Base-by-base conservation (phyloP, 2,797 vertebrate genomes). In the Borostomias antarcticus region DNA sequence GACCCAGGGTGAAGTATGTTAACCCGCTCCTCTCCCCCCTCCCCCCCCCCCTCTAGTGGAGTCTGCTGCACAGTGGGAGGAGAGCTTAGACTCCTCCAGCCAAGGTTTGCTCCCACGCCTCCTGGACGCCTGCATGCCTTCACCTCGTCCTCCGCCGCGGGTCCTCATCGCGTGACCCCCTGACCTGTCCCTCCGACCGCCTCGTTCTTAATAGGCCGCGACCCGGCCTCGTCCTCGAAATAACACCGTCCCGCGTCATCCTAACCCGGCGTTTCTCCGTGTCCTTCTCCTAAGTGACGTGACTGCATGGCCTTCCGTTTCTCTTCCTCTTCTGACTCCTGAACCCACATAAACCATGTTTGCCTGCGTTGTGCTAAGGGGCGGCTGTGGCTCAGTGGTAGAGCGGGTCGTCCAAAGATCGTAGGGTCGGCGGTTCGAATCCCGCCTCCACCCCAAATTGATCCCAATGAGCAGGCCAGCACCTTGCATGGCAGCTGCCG, bases 61-160 rank as follows among this genome's bases (percentile, higher is more conserved):
- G 83, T 90, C 91, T 64, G 73, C 88, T 8, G 80, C 84, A 25
- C 76, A 89, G 63, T 91, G 85, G 87, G 89, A 92, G 74, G 86
- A 90, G 81, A 86, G 78, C 73, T 74, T 86, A 75, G 85, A 88
- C 76, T 89, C 89, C 77, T 88, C 83, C 75, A 83, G 85, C 73
- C 85, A 76, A 93, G 93, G 92, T 94, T 89, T 86, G 92, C 88
- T 9, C 47, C 68, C 50, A 6, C 64, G 37, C 7, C 40, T 5
- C 48, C 45, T 23, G 52, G 60, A 70, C 57, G 66, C 29, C 74
- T 72, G 85, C 85, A 85, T 84, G 83, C 35, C 8, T 54, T 65
- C 40, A 45, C 40, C 40, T 45, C 17, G 61, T 26, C 40, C 15
- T 28, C 4, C 10, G 9, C 6, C 19, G 5, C 29, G 2, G 40